Base-by-base conservation (phyloP, 2,113 vertebrate species). In the Notiomystis cincta region DNA sequence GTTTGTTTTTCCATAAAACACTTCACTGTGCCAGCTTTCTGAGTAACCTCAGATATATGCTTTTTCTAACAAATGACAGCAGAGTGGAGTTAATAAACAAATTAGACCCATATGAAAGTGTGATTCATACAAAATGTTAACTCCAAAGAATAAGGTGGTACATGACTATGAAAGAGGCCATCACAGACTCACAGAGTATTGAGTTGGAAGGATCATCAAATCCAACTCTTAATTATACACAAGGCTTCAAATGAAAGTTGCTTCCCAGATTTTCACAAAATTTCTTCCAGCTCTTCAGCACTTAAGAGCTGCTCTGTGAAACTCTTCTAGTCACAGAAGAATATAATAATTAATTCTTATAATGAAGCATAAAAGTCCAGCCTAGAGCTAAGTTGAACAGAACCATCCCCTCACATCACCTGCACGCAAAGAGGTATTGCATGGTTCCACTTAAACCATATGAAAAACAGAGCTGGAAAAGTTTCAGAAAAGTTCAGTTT, bases 1-100 rank as follows among this genome's bases (percentile, higher is more conserved):
- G 16, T 70, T 88, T 85, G 12, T 50, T 93, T 90, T 83, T 70
- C 51, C 80, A 67, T 87, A 71, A 86, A 95, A 83, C 85, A 71
- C 24, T 90, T 90, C 21, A 30, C 51, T 56, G 51, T 56, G 88
- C 92, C 90, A 93, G 67, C 47, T 93, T 73, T 83, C 82, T 88
- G 71, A 95, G 79, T 73, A 95, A 94, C 30, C 50, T 83, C 90
- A 85, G 79, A 96, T 93, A 90, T n/a, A 70, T 6, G 54, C 13
- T 86, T 78, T 38, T 72, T 67, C 88, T 94, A 71, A 80, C 65
- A 90, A 65, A 93, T 87, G 85, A 96, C 82, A 96, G 65, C 53
- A 18, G 21, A 95, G 21, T 18, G 16, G 17, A 83, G 33, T 78
- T 73, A 90, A 85, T 77, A 88, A 90, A 93, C 56, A 90, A 89